Evolutionary conservation across 30 jellyfish, hydroid and myxozoan species (phyloP), one percentile per base, ranked within the genome.

Genomic region (Rhopilema esculentum): DNA sequence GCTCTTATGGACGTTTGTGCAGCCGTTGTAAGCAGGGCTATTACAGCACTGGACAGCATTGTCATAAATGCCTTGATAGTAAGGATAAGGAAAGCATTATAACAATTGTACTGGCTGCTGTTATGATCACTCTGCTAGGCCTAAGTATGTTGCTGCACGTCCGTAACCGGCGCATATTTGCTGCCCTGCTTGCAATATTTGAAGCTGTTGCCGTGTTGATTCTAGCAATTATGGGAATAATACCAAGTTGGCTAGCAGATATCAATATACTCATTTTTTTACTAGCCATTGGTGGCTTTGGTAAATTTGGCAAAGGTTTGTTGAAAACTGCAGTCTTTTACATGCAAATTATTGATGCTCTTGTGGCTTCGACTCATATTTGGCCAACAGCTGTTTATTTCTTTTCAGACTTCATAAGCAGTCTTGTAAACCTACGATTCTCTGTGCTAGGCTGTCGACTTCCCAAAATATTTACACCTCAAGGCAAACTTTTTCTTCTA

Each of bases 181-280:
- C 94, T 4, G 70, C 52, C 19, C 22, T 85, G 27, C 27, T 73
- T 17, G 78, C 94, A 17, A 85, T 85, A 6, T 1, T 74, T 12
- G 83, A 85, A 40, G 88, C 94, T 0, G 76, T 75, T 19, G 77
- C 69, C 17, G 49, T 68, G 48, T 65, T 85, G 26, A 21, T 85
- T 12, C 94, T 85, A 17, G 94, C 94, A 1, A 68, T 77, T 12
- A 2, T 85, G 22, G 84, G 79, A 18, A 64, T 85, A 20, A 18
- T 85, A 1, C 94, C 94, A 62, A 75, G 94, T 77, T 85, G 94
- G 94, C 82, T 85, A 27, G 94, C 94, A 1, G 88, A 85, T 48
- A 18, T 63, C 4, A 85, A 74, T 71, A 75, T 85, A 8, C 18
- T 85, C 1, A 8, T 85, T 1, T 67, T 73, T 27, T 61, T 85